A percentile compares a stretch with the other conserved stretches of the same genome.
Conservation (phyloP, 1,140 invertebrate species). For the Drosophila pandora region DNA sequence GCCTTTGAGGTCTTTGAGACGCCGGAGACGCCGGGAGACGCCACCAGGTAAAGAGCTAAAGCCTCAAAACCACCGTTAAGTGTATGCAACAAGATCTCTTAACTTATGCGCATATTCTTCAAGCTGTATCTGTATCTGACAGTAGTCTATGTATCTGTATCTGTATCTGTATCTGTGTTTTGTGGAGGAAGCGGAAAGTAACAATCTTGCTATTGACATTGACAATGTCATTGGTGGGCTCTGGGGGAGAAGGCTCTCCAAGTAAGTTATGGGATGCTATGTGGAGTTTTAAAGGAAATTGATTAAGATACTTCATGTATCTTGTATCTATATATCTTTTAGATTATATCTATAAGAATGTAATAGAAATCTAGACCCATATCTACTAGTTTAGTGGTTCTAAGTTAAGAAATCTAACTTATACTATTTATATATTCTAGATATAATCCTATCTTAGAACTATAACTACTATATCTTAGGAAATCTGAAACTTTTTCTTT, state of each 20-base stretch:
- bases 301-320: no score
- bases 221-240: constrained; percentile 58
- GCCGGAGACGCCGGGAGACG: constrained; percentile 25
- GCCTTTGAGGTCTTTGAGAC: constrained; percentile 14
- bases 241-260: not conserved
- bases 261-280: not conserved
- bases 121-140: not conserved
- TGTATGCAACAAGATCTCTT: constrained; percentile 65
- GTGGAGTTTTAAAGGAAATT: not conserved
- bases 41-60: constrained; percentile 66
- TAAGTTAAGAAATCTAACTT: no score
- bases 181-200: constrained; percentile 23
- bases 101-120: constrained; percentile 71
- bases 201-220: constrained; percentile 71
- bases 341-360: no score
- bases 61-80: constrained; percentile 67
- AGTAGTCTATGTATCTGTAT: not conserved
- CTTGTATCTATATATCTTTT: no score
- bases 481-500: no score
- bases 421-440: no score
- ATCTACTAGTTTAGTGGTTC: no score
- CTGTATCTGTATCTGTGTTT: not conserved
- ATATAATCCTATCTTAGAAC: no score
- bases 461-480: no score
- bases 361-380: no score